phyloP scores from a whole-genome alignment of 2,113 vertebrate genomes.

The Sinocyclocheilus rhinocerous region DNA sequence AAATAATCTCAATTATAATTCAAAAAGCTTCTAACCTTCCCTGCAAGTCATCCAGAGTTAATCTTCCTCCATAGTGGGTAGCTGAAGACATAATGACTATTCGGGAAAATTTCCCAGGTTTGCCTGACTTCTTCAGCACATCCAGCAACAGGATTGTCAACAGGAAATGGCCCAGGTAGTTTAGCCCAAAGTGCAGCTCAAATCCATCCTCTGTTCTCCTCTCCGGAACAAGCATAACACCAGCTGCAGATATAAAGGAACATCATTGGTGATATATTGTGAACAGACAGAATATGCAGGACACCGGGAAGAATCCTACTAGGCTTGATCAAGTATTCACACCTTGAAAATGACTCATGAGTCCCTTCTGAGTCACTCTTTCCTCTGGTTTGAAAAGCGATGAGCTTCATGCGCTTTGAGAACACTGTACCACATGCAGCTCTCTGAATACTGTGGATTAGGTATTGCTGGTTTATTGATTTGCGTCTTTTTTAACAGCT shows the following conservation, averaged over 20 bases:
- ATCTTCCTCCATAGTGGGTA: constrained; percentile 82
- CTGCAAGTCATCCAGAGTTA: constrained; percentile 83
- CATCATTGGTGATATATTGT: constrained; percentile 15
- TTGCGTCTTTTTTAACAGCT: background rate
- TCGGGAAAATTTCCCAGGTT: constrained; percentile 69
- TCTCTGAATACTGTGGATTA: constrained; percentile 13
- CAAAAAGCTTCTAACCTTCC: constrained; percentile 73
- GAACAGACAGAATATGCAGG: background rate
- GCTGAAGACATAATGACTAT: constrained; percentile 88
- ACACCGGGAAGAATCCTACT: background rate
- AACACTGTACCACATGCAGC: constrained; percentile 18
- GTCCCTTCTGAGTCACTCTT: constrained; percentile 31
- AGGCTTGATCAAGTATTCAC: constrained; percentile 15
- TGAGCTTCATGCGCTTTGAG: constrained; percentile 3
- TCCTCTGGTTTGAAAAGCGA: constrained; percentile 19
- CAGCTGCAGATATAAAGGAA: constrained; percentile 72
- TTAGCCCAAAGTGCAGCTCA: constrained; percentile 80
- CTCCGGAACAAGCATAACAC: constrained; percentile 88
- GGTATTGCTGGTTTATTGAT: constrained; percentile 12
- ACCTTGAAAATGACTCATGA: constrained; percentile 16
- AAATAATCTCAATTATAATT: background rate
- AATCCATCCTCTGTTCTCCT: constrained; percentile 75
- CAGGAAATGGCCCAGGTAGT: constrained; percentile 79
- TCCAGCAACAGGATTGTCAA: constrained; percentile 74
- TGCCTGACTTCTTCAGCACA: constrained; percentile 75